These are phyloP conservation scores for Caenorhabditis sinica DNA, from an alignment of 2,888 invertebrate species.

Conservation along the genomic window DNA sequence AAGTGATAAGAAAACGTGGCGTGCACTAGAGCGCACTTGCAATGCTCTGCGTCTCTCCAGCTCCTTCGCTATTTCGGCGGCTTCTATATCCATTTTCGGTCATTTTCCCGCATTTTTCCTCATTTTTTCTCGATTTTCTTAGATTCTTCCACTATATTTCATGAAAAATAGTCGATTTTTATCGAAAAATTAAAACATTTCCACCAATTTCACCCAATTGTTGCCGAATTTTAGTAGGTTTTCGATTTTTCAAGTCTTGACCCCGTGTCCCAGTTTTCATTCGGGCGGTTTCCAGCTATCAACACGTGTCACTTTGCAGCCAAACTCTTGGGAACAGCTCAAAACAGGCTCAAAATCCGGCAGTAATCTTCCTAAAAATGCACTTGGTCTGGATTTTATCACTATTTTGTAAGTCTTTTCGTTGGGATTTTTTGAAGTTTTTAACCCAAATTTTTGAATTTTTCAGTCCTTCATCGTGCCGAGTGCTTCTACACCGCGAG, in stretches of 20 bases:
- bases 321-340: not conserved
- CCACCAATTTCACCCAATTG: not conserved
- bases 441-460: not conserved
- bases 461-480: slow-evolving; percentile 5
- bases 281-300: not conserved
- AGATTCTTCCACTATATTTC: not conserved
- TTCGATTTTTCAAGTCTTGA: slow-evolving; percentile 1
- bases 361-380: not conserved
- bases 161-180: not conserved
- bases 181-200: not conserved
- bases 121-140: too few species aligned
- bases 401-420: slow-evolving; percentile 31
- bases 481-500: slow-evolving; percentile 41
- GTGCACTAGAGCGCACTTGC: not conserved
- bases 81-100: too few species aligned
- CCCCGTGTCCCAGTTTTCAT: not conserved
- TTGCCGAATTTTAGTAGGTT: not conserved
- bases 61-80: not conserved
- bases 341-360: not conserved
- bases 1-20: not conserved
- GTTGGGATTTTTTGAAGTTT: not conserved
- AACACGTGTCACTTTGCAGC: not conserved
- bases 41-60: not conserved
- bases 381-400: slow-evolving; percentile 16
- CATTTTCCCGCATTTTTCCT: too few species aligned